phyloP scores from a whole-genome alignment of 2,113 vertebrate genomes.

The Dromiciops gliroides region DNA sequence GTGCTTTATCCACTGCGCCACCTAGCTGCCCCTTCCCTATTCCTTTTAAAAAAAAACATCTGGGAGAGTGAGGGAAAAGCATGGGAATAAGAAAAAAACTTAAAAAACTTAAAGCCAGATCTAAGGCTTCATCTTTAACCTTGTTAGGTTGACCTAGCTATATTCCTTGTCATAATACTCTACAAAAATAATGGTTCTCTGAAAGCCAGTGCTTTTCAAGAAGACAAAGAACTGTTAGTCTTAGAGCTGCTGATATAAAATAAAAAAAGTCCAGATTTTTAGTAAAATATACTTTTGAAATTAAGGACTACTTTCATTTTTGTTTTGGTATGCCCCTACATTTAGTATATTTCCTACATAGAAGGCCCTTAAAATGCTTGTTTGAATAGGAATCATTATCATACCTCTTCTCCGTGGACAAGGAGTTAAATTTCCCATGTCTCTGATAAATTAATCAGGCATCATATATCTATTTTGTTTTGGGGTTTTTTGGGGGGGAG shows the following conservation, averaged over 20 bases:
- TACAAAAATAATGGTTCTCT: neutral
- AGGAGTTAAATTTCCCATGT: slow-evolving; percentile 43
- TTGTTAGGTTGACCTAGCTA: neutral
- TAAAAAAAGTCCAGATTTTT: neutral
- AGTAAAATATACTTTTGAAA: neutral
- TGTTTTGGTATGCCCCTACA: neutral
- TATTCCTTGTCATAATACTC: neutral
- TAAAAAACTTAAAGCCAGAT: neutral
- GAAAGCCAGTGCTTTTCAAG: neutral
- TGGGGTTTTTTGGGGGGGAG: too few species aligned
- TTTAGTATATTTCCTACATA: neutral
- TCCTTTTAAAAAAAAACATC: neutral
- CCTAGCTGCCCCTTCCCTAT: too few species aligned
- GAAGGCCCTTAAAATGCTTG: neutral
- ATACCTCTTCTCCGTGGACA: slow-evolving; percentile 11
- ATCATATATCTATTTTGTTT: too few species aligned
- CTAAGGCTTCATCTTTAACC: neutral
- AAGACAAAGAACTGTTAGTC: slow-evolving; percentile 22
- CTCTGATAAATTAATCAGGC: slow-evolving; percentile 7
- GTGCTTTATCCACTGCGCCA: too few species aligned
- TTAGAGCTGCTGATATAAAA: slow-evolving; percentile 34
- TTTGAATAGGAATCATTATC: neutral
- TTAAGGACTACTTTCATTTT: neutral
- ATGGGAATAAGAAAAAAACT: neutral
- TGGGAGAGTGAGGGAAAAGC: neutral